Evolutionary conservation across 2,113 vertebrate species (phyloP).

Genomic region (Onychostruthus taczanowskii): DNA sequence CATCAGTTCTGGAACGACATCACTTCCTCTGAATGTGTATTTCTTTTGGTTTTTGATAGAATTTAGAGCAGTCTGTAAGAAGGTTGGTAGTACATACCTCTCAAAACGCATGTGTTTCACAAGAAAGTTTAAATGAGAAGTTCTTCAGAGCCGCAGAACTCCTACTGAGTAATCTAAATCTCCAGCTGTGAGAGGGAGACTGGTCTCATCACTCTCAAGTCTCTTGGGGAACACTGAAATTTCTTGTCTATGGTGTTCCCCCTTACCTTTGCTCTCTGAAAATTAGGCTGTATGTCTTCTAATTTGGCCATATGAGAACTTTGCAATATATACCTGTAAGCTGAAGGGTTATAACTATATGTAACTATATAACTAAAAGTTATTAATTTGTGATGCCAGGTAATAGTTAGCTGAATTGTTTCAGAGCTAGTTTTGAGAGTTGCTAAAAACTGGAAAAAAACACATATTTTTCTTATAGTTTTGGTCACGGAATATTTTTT

Average conservation of each 20-base stretch:
- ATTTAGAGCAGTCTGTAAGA: not conserved
- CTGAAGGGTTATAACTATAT: not conserved
- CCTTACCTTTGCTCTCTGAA: not conserved
- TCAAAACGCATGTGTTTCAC: not conserved
- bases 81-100: rapidly evolving
- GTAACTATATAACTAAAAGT: not conserved
- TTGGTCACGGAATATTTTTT: not conserved
- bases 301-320: not conserved
- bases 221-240: not conserved
- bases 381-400: not conserved
- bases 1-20: not conserved
- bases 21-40: not conserved
- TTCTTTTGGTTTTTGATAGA: not conserved
- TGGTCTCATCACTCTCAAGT: not conserved
- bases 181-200: not conserved
- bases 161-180: not conserved
- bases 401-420: not conserved
- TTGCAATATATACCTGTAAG: not conserved
- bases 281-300: not conserved
- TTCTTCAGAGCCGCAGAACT: not conserved
- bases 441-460: not conserved
- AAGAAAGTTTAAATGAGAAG: not conserved
- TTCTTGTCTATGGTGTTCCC: not conserved
- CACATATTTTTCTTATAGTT: not conserved
- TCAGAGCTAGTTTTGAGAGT: not conserved